Base-by-base conservation (phyloP, 2,888 invertebrate genomes). In the Mamestra brassicae region DNA sequence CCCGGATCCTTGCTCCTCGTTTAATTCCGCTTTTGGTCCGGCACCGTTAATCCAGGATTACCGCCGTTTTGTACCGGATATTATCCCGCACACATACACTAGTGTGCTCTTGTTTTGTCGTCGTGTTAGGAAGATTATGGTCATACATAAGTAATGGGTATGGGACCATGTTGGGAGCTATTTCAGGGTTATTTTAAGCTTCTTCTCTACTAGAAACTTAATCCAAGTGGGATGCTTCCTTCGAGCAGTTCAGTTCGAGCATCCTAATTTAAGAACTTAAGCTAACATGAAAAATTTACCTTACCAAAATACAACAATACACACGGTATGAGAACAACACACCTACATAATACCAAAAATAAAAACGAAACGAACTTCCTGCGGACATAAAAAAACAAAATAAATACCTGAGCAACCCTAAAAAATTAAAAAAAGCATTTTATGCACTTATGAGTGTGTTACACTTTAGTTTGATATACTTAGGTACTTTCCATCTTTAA, bases 1-100 rank as follows among this genome's bases (percentile, higher is more conserved):
- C 38, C 72, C 78, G 69, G 68, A 80, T 79, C 74, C 69, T 69
- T 34, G 52, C 38, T 63, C 11, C 58, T 69, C 76, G 78, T 84
- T 83, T 87, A 88, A 86, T 89, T 86, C 79, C 77, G 79, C 58
- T 81, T 73, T 76, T 72, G 75, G 77, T 83, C 74, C 78, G 72
- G 63, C 63, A 42, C 60, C 26, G 63, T 74, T 82, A 82, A 83
- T 84, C 78, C 76, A 73, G 76, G 83, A 82, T 86, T 88, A 85
- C 71, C 68, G 69, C 65, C 63, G 78, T 73, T 78, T 81, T 77
- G 70, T 76, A 34, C 81, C 73, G 76, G 80, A 76, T 74, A 71
- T 75, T 77, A 74, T 61, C 52, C 47, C 64, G 26, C 34, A 38
- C 11, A 67, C 47, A 64, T 54, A 66, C 47, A 15, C 47, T 45